These are phyloP conservation scores for Cliona cf. orientalis DNA, from an alignment of 37 sponge, comb jelly and placozoan genomes.

Conservation along the genomic window DNA sequence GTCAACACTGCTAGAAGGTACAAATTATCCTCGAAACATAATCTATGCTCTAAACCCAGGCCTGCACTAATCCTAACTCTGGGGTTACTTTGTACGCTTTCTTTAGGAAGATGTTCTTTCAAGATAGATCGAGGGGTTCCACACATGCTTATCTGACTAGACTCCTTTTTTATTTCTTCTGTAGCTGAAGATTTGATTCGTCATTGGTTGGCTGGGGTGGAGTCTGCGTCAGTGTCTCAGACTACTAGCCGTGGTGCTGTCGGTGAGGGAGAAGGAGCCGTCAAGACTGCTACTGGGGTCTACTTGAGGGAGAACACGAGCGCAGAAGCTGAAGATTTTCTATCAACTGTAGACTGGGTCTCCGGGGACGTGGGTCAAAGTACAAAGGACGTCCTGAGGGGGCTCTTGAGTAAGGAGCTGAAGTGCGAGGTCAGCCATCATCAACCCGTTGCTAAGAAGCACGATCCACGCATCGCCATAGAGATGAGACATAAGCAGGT, in stretches of 20 bases:
- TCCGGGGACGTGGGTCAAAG: slow-evolving; percentile 26
- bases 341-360: slow-evolving; percentile 41
- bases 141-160: too few relatives aligned
- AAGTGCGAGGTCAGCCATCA: not conserved
- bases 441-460: not conserved
- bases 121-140: too few relatives aligned
- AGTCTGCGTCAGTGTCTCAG: too few relatives aligned
- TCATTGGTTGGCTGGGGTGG: slow-evolving; percentile 27
- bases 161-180: too few relatives aligned
- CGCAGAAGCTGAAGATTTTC: slow-evolving; percentile 9
- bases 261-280: not conserved
- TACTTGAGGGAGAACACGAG: not conserved
- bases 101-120: too few relatives aligned
- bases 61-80: too few relatives aligned
- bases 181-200: slow-evolving; percentile 56
- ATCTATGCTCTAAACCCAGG: too few relatives aligned
- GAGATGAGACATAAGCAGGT: slow-evolving; percentile 76
- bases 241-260: not conserved
- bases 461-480: slow-evolving; percentile 70
- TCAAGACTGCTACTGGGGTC: not conserved
- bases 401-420: slow-evolving; percentile 24
- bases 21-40: too few relatives aligned
- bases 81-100: too few relatives aligned
- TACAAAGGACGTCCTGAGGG: slow-evolving; percentile 27
- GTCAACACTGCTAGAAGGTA: too few relatives aligned